Evolutionary conservation across 2,888 invertebrate species (phyloP), one percentile per base, ranked within the genome.

Genomic region (Strigamia transsilvanica): DNA sequence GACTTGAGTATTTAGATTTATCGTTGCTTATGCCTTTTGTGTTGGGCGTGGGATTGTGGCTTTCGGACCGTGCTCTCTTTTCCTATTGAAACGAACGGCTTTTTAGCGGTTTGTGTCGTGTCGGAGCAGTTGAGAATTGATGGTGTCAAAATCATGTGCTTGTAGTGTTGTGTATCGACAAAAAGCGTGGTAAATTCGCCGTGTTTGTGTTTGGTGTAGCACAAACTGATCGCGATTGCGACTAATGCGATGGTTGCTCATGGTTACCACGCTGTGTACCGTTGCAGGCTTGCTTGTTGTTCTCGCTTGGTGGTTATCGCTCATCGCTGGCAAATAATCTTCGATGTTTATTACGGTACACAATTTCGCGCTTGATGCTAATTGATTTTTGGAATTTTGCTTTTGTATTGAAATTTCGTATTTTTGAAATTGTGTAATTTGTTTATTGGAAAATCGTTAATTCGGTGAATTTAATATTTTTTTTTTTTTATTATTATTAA

Each of bases 251-350:
- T 73, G 73, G 73, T 73, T 73, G 73, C 73, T 73, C 13, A 27
- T 73, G 73, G 73, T 73, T 73, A 73, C 73, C 23, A 32, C 66
- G 27, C 32, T 27, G 10, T 32, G 32, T 27, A 32, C 23, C n/a
- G 32, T 27, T 32, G 32, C 73, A 32, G 32, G 27, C 2, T 2
- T 3, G 2, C 5, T 2, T 32, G 10, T 73, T 73, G 23, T 73
- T 73, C 73, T 73, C 73, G 73, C 73, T 27, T 5, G 32, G 73
- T 73, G 73, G 73, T 73, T 73, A 73, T 73, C 73, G 73, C 73
- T 73, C 73, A 73, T 73, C 73, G 73, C 73, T 73, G 23, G 13
- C 27, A 32, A 73, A 73, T 73, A 32, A 73, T 23, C 73, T 73
- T 73, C 32, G 27, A 73, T 27, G 73, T 73, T 73, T 73, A 15